phyloP scores from a whole-genome alignment of 2,113 vertebrate species.

The Corvus hawaiiensis region DNA sequence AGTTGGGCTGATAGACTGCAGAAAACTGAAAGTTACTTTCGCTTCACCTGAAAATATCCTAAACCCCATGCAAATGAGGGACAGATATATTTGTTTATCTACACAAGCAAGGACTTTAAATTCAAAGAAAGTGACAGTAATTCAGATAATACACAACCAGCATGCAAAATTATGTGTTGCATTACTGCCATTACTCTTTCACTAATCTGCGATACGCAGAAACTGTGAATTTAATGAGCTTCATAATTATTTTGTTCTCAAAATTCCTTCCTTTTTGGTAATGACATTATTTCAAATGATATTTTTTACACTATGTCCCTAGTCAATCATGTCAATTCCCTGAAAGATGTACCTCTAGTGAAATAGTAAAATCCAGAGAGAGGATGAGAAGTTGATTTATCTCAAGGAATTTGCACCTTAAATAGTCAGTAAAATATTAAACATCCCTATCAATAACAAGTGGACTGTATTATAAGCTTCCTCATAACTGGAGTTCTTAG shows the following conservation, averaged over 20 bases:
- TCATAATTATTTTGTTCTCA: conserved; percentile 43
- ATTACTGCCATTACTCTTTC: conserved; percentile 39
- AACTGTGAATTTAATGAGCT: conserved; percentile 42
- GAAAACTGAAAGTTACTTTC: background rate
- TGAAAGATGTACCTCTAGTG: background rate
- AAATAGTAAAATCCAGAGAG: background rate
- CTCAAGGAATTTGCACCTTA: conserved; percentile 49
- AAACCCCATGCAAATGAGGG: conserved; percentile 21
- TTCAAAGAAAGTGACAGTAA: conserved; percentile 25
- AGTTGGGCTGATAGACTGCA: background rate
- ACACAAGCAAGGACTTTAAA: background rate
- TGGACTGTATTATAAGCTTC: conserved; percentile 31
- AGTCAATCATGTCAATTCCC: conserved; percentile 13
- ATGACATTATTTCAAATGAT: conserved; percentile 24
- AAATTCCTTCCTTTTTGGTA: conserved; percentile 30
- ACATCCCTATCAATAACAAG: conserved; percentile 43
- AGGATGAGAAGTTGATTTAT: conserved; percentile 45
- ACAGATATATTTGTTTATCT: conserved; percentile 43
- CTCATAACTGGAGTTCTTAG: conserved; percentile 16
- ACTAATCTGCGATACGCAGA: conserved; percentile 45
- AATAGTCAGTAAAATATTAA: conserved; percentile 62
- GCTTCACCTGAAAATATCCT: background rate
- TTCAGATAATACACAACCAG: conserved; percentile 24
- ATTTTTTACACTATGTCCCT: background rate
- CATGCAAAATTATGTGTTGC: conserved; percentile 29